Percentiles rank a stretch among this genome's conserved stretches.
These are phyloP conservation scores for Rhinoraja longicauda DNA, from an alignment of 2,797 vertebrate species.

Conservation along the genomic window DNA sequence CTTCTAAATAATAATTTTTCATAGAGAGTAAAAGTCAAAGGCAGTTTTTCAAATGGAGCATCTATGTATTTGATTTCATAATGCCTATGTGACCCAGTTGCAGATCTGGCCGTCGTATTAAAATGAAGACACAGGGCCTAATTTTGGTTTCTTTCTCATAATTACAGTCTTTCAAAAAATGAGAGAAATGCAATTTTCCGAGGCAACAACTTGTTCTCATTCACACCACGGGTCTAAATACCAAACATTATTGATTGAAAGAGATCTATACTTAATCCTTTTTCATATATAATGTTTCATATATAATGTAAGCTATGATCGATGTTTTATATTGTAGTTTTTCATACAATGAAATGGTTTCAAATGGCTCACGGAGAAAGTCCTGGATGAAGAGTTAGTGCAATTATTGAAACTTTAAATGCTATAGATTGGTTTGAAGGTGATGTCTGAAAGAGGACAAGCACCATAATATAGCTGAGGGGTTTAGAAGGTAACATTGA, in stretches of 20 bases:
- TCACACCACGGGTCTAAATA: not conserved
- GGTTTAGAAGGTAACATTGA: too few species aligned
- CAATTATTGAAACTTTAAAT: not conserved
- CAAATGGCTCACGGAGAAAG: not conserved
- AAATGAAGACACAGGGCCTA: not conserved
- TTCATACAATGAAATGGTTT: not conserved
- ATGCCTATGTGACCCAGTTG: not conserved
- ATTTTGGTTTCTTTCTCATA: not conserved
- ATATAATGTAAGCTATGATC: not conserved
- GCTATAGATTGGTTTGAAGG: not conserved
- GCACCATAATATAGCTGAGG: not conserved
- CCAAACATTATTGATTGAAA: not conserved
- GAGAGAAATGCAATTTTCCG: not conserved
- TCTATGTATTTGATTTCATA: not conserved
- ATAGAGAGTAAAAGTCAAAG: slow-evolving; percentile 10
- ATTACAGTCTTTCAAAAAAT: not conserved
- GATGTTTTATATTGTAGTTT: not conserved
- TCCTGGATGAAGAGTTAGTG: not conserved
- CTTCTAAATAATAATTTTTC: slow-evolving; percentile 16
- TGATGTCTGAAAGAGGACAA: not conserved
- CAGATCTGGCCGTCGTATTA: not conserved
- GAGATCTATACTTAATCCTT: not conserved
- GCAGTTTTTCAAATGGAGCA: not conserved
- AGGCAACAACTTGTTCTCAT: not conserved
- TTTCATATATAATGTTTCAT: not conserved